These are phyloP conservation scores for Gallinago undulata DNA, from an alignment of 2,113 vertebrate species.

Conservation along the genomic window DNA sequence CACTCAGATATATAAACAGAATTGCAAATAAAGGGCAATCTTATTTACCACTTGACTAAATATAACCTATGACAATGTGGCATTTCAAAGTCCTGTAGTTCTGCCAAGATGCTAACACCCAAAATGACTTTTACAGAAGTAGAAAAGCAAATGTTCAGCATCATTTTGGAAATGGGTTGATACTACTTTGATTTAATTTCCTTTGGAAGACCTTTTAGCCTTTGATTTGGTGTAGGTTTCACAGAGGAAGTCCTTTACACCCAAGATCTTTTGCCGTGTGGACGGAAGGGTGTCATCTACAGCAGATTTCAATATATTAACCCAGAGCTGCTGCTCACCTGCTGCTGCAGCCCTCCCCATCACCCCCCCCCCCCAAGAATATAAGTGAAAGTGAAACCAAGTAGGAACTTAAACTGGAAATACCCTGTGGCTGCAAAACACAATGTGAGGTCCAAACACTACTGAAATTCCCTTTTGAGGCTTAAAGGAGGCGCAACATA, in stretches of 20 bases:
- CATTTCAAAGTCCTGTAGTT: neutral
- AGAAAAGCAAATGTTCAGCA: neutral
- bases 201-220: neutral
- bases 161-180: neutral
- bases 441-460: neutral
- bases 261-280: neutral
- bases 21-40: neutral
- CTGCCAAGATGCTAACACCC: conserved; percentile 7
- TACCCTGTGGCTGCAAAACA: neutral
- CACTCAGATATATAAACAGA: neutral
- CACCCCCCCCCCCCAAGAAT: too few relatives aligned
- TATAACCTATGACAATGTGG: neutral
- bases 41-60: neutral
- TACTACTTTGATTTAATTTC: neutral
- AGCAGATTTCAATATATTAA: neutral
- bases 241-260: neutral
- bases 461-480: neutral
- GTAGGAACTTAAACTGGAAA: neutral
- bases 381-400: neutral
- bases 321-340: neutral
- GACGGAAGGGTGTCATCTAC: neutral
- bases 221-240: neutral
- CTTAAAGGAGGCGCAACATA: neutral
- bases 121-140: neutral
- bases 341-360: rapidly evolving